Conservation (phyloP, 1,140 invertebrate species). For the Drosophila melanica region DNA sequence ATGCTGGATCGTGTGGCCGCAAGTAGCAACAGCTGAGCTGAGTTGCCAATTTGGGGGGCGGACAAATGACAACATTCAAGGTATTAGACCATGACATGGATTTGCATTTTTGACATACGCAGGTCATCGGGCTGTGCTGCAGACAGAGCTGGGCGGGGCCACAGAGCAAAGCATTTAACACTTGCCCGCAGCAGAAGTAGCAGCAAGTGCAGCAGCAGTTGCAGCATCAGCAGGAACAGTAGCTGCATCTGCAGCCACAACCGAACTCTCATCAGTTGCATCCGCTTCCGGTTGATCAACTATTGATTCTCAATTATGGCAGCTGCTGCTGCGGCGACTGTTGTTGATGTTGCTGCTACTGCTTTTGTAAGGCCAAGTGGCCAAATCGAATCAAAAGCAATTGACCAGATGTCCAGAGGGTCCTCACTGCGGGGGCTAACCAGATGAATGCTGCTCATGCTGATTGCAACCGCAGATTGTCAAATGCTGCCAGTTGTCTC, state of each 20-base stretch:
- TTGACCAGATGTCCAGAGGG: slow-evolving; percentile 44
- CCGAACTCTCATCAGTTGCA: slow-evolving; percentile 25
- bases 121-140: background rate
- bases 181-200: slow-evolving; percentile 26
- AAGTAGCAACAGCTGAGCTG: slow-evolving; percentile 4
- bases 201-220: background rate
- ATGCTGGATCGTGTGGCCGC: background rate
- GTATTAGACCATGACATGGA: slow-evolving; percentile 70
- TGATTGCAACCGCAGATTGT: slow-evolving; percentile 48
- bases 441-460: slow-evolving; percentile 22
- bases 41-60: background rate
- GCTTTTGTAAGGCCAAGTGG: slow-evolving; percentile 10
- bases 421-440: background rate
- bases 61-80: slow-evolving; percentile 39
- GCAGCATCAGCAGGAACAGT: background rate
- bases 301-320: slow-evolving; percentile 57
- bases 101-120: slow-evolving; percentile 70
- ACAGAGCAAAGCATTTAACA: slow-evolving; percentile 39
- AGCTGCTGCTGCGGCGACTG: slow-evolving; percentile 1
- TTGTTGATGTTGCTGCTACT: background rate
- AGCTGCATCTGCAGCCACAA: background rate
- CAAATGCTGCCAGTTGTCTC: slow-evolving; percentile 39
- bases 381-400: slow-evolving; percentile 60
- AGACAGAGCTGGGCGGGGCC: background rate
- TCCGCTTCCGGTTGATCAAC: slow-evolving; percentile 47